phyloP scores from a whole-genome alignment of 1,140 invertebrate genomes.

The Periplaneta americana region DNA sequence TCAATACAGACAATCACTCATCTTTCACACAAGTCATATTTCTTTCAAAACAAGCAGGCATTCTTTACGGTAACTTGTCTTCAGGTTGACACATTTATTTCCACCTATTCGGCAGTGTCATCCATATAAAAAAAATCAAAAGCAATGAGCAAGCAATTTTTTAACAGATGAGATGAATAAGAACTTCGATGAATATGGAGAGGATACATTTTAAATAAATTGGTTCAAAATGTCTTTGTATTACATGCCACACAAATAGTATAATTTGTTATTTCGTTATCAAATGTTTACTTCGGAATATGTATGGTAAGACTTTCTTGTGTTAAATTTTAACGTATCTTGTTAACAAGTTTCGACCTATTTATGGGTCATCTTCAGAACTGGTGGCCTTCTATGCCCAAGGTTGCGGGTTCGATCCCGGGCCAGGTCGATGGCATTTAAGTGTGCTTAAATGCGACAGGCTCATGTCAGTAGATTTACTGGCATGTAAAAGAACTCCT shows the following conservation, averaged over 20 bases:
- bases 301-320: too few species aligned
- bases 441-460: too few species aligned
- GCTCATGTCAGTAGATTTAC: too few species aligned
- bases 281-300: too few species aligned
- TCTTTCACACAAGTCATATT: neutral
- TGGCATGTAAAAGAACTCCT: too few species aligned
- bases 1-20: neutral
- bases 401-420: too few species aligned
- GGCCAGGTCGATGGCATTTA: too few species aligned
- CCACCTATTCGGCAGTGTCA: neutral
- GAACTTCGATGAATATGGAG: neutral
- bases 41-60: neutral
- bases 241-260: neutral
- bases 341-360: too few species aligned
- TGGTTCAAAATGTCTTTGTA: neutral
- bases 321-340: too few species aligned
- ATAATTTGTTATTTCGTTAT: neutral
- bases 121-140: neutral
- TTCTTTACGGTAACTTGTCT: neutral
- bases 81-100: neutral
- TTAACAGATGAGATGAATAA: neutral
- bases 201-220: neutral
- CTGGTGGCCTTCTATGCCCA: too few species aligned
- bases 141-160: neutral
- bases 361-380: too few species aligned